phyloP scores from a whole-genome alignment of 1,140 invertebrate genomes.

The Scaptomyza pallida region DNA sequence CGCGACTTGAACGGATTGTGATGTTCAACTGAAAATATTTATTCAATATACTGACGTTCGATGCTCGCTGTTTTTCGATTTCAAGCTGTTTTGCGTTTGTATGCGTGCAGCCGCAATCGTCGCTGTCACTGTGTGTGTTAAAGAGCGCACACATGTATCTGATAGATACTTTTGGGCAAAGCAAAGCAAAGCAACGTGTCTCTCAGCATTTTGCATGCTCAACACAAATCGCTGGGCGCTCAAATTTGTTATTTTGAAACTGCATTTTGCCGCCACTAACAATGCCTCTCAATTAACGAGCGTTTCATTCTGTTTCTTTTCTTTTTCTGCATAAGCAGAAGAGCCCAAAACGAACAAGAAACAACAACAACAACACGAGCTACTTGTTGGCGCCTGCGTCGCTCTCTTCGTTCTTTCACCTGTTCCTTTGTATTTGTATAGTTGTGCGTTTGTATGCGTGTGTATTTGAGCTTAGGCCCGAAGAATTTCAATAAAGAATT shows the following conservation, averaged over 20 bases:
- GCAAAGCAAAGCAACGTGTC: constrained; percentile 41
- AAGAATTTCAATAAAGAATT: constrained; percentile 52
- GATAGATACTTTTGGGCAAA: constrained; percentile 59
- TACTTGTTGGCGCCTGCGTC: background rate
- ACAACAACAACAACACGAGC: constrained; percentile 1
- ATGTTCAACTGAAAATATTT: constrained; percentile 84
- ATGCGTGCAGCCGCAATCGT: constrained; percentile 44
- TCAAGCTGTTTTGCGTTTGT: constrained; percentile 53
- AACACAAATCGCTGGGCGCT: constrained; percentile 41
- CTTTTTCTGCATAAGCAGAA: constrained; percentile 26
- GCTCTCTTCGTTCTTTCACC: constrained; percentile 30
- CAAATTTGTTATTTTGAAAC: constrained; percentile 66
- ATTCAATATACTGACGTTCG: constrained; percentile 83
- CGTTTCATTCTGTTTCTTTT: too few relatives aligned
- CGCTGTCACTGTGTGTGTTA: constrained; percentile 20
- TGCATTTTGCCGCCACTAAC: constrained; percentile 47
- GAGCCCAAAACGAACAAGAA: background rate
- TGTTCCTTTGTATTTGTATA: constrained; percentile 26
- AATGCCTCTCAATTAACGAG: constrained; percentile 52
- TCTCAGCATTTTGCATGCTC: constrained; percentile 44
- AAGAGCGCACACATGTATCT: constrained; percentile 48
- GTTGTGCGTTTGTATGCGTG: too few relatives aligned
- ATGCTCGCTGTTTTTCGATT: constrained; percentile 79
- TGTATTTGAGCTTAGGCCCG: constrained; percentile 34
- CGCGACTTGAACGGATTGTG: constrained; percentile 84